These are phyloP conservation scores for Athalia rosae DNA, from an alignment of 2,888 invertebrate species.

Conservation along the genomic window DNA sequence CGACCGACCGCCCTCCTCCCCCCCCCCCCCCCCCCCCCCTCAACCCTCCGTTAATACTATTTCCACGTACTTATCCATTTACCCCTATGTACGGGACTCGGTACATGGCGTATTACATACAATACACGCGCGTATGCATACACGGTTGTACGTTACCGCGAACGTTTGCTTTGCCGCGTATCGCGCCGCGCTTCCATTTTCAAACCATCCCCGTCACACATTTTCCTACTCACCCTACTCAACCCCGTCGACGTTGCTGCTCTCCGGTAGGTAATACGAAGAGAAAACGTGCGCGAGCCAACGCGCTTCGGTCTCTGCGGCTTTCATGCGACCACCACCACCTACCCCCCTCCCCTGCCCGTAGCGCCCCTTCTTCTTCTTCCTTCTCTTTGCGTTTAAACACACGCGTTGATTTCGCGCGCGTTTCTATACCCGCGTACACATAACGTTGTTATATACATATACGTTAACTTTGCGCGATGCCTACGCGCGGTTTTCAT, in stretches of 20 bases:
- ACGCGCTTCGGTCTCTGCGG: not conserved
- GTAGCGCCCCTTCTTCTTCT: not conserved
- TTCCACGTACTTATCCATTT: too few species aligned
- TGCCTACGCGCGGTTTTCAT: too few species aligned
- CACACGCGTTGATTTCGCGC: not conserved
- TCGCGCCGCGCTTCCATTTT: conserved; percentile 17
- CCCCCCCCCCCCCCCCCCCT: too few species aligned
- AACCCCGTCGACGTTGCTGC: not conserved
- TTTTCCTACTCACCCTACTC: too few species aligned
- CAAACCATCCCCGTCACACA: conserved; percentile 40
- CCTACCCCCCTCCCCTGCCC: not conserved
- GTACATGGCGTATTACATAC: too few species aligned
- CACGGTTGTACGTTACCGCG: conserved; percentile 45
- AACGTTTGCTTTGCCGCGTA: conserved; percentile 48
- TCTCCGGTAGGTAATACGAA: not conserved
- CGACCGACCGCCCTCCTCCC: too few species aligned
- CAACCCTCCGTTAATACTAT: too few species aligned
- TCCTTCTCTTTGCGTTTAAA: conserved; percentile 1
- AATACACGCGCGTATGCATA: too few species aligned
- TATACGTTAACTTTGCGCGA: not conserved
- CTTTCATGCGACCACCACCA: not conserved
- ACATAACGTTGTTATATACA: not conserved
- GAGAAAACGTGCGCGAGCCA: not conserved
- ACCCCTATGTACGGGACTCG: too few species aligned
- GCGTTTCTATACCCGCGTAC: not conserved